Percentiles rank a stretch among this genome's conserved stretches.
Evolutionary conservation across 2,888 invertebrate genomes (phyloP).

Genomic region (Cordylochernes scorpioides): DNA sequence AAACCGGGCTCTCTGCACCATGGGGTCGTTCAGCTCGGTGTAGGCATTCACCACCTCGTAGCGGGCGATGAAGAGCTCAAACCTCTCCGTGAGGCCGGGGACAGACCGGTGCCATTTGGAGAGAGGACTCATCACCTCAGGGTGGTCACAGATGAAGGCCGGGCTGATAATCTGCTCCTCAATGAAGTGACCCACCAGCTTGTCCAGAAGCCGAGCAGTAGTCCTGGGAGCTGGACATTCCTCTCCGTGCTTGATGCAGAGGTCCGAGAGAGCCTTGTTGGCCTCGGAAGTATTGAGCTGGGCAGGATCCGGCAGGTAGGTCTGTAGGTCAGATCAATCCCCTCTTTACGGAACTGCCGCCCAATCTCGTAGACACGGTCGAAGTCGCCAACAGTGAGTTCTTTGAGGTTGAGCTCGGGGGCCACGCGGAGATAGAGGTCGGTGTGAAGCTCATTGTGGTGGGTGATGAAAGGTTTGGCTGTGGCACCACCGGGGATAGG

Average conservation of each 20-base stretch:
- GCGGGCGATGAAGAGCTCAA: constrained; percentile 84
- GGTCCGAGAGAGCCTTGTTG: constrained; percentile 43
- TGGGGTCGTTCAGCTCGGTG: constrained; percentile 93
- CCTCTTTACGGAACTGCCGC: constrained; percentile 88
- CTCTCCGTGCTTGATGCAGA: constrained; percentile 56
- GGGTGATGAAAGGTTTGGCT: constrained; percentile 92
- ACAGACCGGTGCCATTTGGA: constrained; percentile 65
- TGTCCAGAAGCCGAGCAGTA: constrained; percentile 72
- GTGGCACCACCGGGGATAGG: constrained; percentile 95
- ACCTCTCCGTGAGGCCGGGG: constrained; percentile 74
- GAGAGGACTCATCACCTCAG: constrained; percentile 92
- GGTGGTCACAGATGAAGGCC: constrained; percentile 85
- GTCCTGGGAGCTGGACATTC: constrained; percentile 85
- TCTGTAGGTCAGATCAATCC: constrained; percentile 94
- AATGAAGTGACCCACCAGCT: constrained; percentile 74
- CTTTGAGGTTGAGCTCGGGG: constrained; percentile 85
- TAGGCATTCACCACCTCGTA: constrained; percentile 96
- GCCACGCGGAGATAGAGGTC: constrained; percentile 91
- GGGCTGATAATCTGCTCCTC: constrained; percentile 86
- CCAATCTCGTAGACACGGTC: constrained; percentile 47
- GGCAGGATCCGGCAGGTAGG: constrained; percentile 30
- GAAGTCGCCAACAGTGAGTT: constrained; percentile 78
- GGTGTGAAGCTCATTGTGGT: constrained; percentile 95
- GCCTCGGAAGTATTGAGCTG: constrained; percentile 28
- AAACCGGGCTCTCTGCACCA: constrained; percentile 73